These are phyloP conservation scores for Phrynocephalus vlangalii DNA, from an alignment of 2,797 vertebrate species.

Conservation along the genomic window DNA sequence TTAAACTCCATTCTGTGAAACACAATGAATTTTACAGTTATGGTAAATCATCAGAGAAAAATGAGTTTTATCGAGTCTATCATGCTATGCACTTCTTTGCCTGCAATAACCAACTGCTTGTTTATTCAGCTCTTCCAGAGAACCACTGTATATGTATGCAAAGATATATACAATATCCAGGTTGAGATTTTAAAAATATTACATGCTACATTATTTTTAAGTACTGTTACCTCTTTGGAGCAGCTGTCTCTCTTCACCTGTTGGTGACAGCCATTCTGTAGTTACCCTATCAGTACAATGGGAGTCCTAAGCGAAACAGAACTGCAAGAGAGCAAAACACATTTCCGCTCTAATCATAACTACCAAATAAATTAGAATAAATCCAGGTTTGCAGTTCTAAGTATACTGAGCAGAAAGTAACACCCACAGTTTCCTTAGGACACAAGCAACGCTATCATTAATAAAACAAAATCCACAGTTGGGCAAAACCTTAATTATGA, in stretches of 20 bases:
- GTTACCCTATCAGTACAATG: slow-evolving; percentile 60
- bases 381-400: slow-evolving; percentile 48
- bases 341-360: slow-evolving; percentile 48
- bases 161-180: neutral
- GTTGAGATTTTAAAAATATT: neutral
- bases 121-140: neutral
- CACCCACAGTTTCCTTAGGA: slow-evolving; percentile 40
- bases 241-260: slow-evolving; percentile 63
- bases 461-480: no score
- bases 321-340: slow-evolving; percentile 64
- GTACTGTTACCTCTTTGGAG: slow-evolving; percentile 73
- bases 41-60: neutral
- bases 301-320: slow-evolving; percentile 9
- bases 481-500: no score
- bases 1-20: neutral
- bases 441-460: neutral
- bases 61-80: neutral
- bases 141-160: neutral
- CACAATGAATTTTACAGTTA: neutral
- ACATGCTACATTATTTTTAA: fast-evolving
- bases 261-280: slow-evolving; percentile 41
- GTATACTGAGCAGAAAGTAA: slow-evolving; percentile 45
- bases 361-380: slow-evolving; percentile 37
- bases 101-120: neutral
- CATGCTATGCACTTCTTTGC: neutral